Evolutionary conservation across 2,888 invertebrate species (phyloP).

Genomic region (Caenorhabditis uteleia): DNA sequence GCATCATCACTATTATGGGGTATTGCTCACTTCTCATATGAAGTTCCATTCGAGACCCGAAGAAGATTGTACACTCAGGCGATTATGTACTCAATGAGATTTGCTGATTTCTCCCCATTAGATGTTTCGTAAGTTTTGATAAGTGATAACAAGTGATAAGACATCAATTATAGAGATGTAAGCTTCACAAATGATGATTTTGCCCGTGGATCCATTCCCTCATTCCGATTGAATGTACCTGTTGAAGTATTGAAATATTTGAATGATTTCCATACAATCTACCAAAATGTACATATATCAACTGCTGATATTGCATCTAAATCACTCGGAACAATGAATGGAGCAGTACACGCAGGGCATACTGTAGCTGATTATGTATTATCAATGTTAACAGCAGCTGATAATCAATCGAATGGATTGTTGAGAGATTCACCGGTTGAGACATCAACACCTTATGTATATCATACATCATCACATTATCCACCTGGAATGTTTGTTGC

Average conservation of each 20-base stretch:
- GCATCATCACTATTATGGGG: conserved; percentile 53
- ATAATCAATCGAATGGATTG: conserved; percentile 13
- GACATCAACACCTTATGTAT: conserved; percentile 31
- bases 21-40: conserved; percentile 53
- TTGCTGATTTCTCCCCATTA: conserved; percentile 34
- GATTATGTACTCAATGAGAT: conserved; percentile 34
- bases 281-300: conserved; percentile 47
- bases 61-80: conserved; percentile 30
- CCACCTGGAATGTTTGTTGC: conserved; percentile 29
- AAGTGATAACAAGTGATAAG: background rate
- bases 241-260: conserved; percentile 32
- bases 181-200: conserved; percentile 49
- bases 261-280: conserved; percentile 35
- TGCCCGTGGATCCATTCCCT: conserved; percentile 49
- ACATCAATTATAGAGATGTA: conserved; percentile 45
- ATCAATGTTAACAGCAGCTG: conserved; percentile 16
- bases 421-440: conserved; percentile 27
- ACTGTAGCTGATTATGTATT: conserved; percentile 30
- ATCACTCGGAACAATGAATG: conserved; percentile 58
- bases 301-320: conserved; percentile 48
- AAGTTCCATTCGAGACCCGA: conserved; percentile 34
- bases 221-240: conserved; percentile 34
- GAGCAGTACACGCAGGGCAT: conserved; percentile 50
- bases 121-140: conserved; percentile 36
- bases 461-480: conserved; percentile 44